Conservation (phyloP, 2,888 invertebrate species). For the Ypsolopha scabrella region DNA sequence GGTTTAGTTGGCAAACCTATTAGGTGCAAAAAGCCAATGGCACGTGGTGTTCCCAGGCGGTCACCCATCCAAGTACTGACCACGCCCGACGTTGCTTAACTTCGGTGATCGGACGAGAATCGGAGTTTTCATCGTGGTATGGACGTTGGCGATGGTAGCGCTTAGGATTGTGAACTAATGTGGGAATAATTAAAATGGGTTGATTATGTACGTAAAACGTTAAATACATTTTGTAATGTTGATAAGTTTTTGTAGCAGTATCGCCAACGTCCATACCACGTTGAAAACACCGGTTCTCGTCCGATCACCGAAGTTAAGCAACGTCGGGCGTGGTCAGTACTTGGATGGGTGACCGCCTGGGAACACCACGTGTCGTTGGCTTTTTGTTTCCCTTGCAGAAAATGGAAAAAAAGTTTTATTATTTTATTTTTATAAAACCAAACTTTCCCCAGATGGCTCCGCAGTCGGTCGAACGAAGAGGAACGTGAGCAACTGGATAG, state of each 20-base stretch:
- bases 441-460: conserved; percentile 72
- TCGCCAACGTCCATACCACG: conserved; percentile 20
- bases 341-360: conserved; percentile 15
- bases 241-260: background rate
- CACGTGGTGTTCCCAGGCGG: too few species aligned
- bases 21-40: too few species aligned
- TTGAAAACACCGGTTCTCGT: conserved; percentile 22
- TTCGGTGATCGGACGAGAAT: too few species aligned
- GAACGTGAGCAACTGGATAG: conserved; percentile 63
- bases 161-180: background rate
- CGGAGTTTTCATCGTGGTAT: background rate
- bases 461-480: conserved; percentile 59
- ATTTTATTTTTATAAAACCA: too few species aligned
- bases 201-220: background rate
- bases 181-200: background rate
- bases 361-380: conserved; percentile 7
- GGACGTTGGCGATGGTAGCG: background rate
- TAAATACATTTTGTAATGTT: background rate
- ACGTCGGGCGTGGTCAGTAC: conserved; percentile 16
- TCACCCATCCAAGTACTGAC: too few species aligned
- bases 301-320: conserved; percentile 20
- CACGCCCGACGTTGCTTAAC: too few species aligned
- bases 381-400: background rate
- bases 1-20: too few species aligned
- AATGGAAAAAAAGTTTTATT: too few species aligned